Conservation (phyloP, 2,113 vertebrate genomes). For the Brachyhypopomus gauderio region DNA sequence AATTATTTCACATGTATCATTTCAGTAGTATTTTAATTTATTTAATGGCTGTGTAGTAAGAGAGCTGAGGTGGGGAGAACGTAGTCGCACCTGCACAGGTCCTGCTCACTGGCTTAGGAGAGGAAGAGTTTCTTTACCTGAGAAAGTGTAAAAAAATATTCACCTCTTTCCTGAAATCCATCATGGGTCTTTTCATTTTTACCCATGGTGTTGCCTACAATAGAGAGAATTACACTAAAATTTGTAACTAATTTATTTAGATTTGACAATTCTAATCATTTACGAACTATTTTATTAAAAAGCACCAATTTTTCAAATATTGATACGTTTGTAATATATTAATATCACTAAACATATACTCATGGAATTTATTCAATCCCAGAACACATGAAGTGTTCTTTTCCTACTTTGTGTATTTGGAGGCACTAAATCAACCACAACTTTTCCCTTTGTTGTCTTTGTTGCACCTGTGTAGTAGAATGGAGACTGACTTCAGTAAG, state of each 20-base stretch:
- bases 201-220: constrained; percentile 64
- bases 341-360: constrained; percentile 71
- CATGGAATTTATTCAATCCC: constrained; percentile 25
- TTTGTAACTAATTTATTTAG: constrained; percentile 73
- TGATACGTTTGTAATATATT: constrained; percentile 76
- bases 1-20: constrained; percentile 71
- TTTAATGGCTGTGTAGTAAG: constrained; percentile 71
- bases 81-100: too few relatives aligned
- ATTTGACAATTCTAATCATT: constrained; percentile 76
- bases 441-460: too few relatives aligned
- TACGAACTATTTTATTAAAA: constrained; percentile 82
- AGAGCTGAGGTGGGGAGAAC: constrained; percentile 65
- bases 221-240: constrained; percentile 75
- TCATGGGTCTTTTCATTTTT: constrained; percentile 67
- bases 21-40: constrained; percentile 77
- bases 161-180: constrained; percentile 71
- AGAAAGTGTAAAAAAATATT: constrained; percentile 70
- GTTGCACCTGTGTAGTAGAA: too few relatives aligned
- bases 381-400: neutral
- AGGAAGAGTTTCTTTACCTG: constrained; percentile 68
- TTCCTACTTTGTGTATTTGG: too few relatives aligned
- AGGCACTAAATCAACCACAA: too few relatives aligned
- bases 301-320: constrained; percentile 69
- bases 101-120: constrained; percentile 6
- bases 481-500: too few relatives aligned